Evolutionary conservation across 1,140 invertebrate genomes (phyloP).

Genomic region (Neodiprion pinetum): DNA sequence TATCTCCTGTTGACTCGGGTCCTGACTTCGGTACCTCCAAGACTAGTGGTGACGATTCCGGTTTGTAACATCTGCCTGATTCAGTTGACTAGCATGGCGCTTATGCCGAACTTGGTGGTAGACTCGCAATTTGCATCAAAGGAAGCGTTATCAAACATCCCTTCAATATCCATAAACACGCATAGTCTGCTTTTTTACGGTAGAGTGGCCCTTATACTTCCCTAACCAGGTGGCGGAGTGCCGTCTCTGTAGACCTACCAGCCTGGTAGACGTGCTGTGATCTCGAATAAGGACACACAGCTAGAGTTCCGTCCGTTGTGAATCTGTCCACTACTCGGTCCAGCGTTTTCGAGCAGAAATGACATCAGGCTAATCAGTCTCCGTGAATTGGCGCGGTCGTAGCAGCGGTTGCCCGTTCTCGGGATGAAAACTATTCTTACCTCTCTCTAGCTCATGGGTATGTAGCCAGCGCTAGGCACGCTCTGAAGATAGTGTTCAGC

Average conservation of each 20-base stretch:
- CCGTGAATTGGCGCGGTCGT: too few species aligned
- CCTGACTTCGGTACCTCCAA: not conserved
- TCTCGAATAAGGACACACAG: too few species aligned
- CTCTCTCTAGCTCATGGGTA: too few species aligned
- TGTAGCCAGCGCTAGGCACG: too few species aligned
- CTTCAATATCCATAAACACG: conserved; percentile 19
- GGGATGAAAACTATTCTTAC: too few species aligned
- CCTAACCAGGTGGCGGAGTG: not conserved
- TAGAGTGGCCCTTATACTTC: not conserved
- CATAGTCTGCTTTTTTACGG: conserved; percentile 3
- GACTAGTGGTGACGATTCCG: not conserved
- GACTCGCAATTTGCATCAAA: conserved; percentile 6
- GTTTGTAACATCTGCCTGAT: conserved; percentile 14
- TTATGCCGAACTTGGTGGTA: not conserved
- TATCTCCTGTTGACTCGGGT: not conserved
- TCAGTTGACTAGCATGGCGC: conserved; percentile 11
- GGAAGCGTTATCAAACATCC: conserved; percentile 18
- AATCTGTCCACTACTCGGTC: too few species aligned
- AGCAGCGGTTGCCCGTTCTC: too few species aligned
- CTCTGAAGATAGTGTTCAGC: too few species aligned
- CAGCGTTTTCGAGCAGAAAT: too few species aligned
- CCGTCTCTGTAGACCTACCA: not conserved
- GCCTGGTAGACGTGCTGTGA: not conserved
- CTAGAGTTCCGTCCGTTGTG: too few species aligned
- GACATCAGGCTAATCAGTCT: too few species aligned